Base-by-base conservation (phyloP, 2,888 invertebrate genomes). In the Acanthoscelides obtectus region DNA sequence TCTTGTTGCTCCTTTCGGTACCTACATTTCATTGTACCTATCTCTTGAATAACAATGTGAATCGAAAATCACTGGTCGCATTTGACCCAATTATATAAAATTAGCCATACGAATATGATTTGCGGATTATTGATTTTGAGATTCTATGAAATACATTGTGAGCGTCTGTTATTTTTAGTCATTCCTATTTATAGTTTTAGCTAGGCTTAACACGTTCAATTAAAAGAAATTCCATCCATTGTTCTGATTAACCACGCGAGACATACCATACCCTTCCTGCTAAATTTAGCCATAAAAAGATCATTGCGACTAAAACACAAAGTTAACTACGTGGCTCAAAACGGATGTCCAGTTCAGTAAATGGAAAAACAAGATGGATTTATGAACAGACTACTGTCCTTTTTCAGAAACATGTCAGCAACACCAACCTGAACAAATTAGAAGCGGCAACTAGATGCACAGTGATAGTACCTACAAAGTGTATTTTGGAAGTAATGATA, bases 401-500 rank as follows among this genome's bases (percentile, higher is more conserved):
- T 70, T 76, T 75, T n/a, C 74, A 76, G 76, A 72, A 20, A 22
- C 17, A 27, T 27, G 70, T 20, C 64, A 17, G 69, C 22, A 22
- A 22, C 27, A 20, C 67, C 2, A 64, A 71, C 25, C 69, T 68
- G 67, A 70, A 66, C n/a, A 22, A 65, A 68, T 71, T 74, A 73
- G 73, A 73, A 70, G 73, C 72, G 64, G 71, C 71, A 69, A 72
- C 69, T 76, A 74, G 74, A 73, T 72, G 76, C 74, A 74, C 76
- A 69, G 45, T 64, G 22, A 64, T 66, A 69, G 66, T 70, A 70
- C 63, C 45, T 64, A 64, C 17, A 71, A 67, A 64, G 45, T 68
- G 69, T 69, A 69, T 71, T 71, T 71, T 71, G 66, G 64, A 69
- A 69, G 68, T 69, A 66, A 64, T 22, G 63, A 20, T 64, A 71